phyloP scores from a whole-genome alignment of 2,888 invertebrate genomes.

The Trichacis sp. region DNA sequence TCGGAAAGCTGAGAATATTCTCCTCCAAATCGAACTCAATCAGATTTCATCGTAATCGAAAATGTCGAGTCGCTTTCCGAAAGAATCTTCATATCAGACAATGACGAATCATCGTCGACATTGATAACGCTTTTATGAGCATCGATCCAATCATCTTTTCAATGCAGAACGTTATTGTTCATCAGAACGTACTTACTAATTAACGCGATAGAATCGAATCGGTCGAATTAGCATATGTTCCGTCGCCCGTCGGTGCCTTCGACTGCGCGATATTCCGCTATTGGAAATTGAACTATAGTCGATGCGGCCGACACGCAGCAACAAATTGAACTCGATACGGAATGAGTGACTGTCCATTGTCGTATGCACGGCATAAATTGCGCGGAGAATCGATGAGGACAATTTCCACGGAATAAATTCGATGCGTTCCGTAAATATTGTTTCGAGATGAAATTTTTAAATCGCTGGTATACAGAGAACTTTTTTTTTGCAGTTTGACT shows the following conservation, averaged over 20 bases:
- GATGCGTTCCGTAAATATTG: slow-evolving; percentile 8
- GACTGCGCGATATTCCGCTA: slow-evolving; percentile 16
- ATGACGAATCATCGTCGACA: not conserved
- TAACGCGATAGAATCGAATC: slow-evolving; percentile 38
- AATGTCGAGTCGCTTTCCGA: too few species aligned
- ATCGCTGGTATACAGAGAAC: too few species aligned
- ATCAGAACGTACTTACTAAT: slow-evolving; percentile 40
- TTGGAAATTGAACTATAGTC: slow-evolving; percentile 37
- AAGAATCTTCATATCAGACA: too few species aligned
- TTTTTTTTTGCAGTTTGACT: too few species aligned
- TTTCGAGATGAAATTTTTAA: not conserved
- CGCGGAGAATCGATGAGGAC: slow-evolving; percentile 28
- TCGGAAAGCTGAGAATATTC: too few species aligned
- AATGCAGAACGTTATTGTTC: slow-evolving; percentile 14
- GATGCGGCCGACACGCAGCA: slow-evolving; percentile 35
- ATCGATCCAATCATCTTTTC: slow-evolving; percentile 13
- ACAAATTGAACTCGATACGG: slow-evolving; percentile 41
- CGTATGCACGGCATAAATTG: slow-evolving; percentile 38
- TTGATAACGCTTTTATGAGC: not conserved
- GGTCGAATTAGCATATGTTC: slow-evolving; percentile 26
- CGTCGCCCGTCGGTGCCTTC: slow-evolving; percentile 11
- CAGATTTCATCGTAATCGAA: too few species aligned
- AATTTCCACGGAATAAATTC: slow-evolving; percentile 39
- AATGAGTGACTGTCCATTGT: slow-evolving; percentile 44
- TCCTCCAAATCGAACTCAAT: too few species aligned